phyloP scores from a whole-genome alignment of 2,113 vertebrate species.

The Tupaia tana region DNA sequence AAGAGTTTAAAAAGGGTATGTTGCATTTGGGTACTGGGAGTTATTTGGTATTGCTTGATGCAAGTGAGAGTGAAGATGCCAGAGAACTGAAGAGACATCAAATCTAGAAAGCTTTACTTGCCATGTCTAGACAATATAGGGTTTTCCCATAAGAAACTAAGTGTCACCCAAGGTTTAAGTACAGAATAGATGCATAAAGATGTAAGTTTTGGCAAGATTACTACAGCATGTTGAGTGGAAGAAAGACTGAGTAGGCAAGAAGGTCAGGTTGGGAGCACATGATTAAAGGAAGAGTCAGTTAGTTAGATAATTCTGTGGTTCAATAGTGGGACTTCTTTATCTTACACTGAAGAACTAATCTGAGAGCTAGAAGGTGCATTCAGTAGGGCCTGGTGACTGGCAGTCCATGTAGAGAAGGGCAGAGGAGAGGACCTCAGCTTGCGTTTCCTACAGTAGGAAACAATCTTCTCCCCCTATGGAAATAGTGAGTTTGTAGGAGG shows the following conservation, averaged over 20 bases:
- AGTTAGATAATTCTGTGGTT: not conserved
- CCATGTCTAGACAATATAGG: not conserved
- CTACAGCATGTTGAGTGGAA: not conserved
- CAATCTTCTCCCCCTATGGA: not conserved
- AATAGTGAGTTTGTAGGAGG: not conserved
- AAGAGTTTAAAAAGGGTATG: not conserved
- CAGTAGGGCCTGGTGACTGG: not conserved
- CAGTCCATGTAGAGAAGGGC: not conserved
- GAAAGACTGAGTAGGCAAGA: not conserved
- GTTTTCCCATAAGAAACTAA: not conserved
- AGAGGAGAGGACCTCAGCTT: not conserved
- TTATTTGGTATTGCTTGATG: not conserved
- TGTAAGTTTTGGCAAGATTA: not conserved
- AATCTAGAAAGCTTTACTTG: not conserved
- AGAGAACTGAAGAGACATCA: not conserved
- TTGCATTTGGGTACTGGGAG: not conserved
- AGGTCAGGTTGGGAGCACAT: not conserved
- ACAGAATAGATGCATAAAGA: not conserved
- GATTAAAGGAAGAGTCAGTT: not conserved
- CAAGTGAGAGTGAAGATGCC: not conserved
- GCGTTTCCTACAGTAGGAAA: not conserved
- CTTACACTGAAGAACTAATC: not conserved
- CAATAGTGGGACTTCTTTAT: not conserved
- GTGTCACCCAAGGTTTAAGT: not conserved
- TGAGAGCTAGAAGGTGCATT: not conserved